Evolutionary conservation across 2,113 vertebrate genomes (phyloP).

Genomic region (Cyanocitta stelleri): DNA sequence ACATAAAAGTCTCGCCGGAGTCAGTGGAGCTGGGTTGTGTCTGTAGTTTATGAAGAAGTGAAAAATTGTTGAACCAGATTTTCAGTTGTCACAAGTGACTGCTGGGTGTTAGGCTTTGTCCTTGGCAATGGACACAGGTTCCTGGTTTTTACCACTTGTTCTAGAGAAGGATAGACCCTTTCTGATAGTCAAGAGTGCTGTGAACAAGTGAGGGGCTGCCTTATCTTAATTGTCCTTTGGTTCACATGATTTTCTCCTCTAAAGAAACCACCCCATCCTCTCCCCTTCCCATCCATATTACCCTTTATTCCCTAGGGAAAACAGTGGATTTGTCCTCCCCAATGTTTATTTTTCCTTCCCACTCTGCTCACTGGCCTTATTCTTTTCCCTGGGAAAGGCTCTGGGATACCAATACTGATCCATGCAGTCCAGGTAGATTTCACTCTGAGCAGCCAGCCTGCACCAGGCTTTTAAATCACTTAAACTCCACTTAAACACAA

Average conservation of each 20-base stretch:
- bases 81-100: not conserved
- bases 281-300: not conserved
- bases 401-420: not conserved
- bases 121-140: not conserved
- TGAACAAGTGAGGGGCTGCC: not conserved
- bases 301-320: not conserved
- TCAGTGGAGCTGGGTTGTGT: not conserved
- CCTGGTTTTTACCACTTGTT: not conserved
- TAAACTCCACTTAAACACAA: not conserved
- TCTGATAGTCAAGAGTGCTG: not conserved
- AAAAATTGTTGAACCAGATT: not conserved
- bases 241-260: not conserved
- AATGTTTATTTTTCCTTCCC: not conserved
- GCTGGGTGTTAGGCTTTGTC: not conserved
- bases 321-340: not conserved
- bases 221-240: not conserved
- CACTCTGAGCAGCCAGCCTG: not conserved
- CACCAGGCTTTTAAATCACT: slow-evolving; percentile 8
- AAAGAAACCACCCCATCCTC: not conserved
- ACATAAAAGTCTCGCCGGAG: not conserved
- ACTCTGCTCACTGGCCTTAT: not conserved
- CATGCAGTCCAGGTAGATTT: not conserved
- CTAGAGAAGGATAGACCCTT: not conserved
- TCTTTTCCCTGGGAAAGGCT: not conserved
- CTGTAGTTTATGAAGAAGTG: not conserved